These are phyloP conservation scores for Nibea coibor DNA, from an alignment of 2,113 vertebrate species.

Conservation along the genomic window DNA sequence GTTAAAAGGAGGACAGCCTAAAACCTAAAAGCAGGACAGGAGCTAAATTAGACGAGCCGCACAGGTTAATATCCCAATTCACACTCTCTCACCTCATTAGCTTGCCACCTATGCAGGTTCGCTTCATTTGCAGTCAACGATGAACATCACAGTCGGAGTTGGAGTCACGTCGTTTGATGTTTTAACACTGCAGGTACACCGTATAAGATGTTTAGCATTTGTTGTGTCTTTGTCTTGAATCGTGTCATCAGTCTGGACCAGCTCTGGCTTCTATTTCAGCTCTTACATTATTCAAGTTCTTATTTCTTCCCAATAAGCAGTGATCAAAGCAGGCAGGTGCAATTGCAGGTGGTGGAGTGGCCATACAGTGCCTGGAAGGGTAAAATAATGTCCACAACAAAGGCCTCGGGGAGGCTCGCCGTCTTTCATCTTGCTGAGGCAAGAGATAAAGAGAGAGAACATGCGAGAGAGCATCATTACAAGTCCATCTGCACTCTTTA, in stretches of 20 bases:
- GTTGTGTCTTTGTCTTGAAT: too few relatives aligned
- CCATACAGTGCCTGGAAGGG: constrained; percentile 8
- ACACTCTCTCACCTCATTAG: too few relatives aligned
- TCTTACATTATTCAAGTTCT: constrained; percentile 29
- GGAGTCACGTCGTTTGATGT: too few relatives aligned
- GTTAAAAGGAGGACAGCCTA: too few relatives aligned
- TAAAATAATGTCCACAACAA: constrained; percentile 67
- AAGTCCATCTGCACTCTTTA: constrained; percentile 75
- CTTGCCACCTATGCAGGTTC: too few relatives aligned
- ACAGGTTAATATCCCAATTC: too few relatives aligned
- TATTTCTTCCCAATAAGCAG: constrained; percentile 42
- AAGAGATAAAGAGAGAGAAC: constrained; percentile 52
- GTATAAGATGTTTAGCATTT: too few relatives aligned
- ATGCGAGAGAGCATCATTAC: constrained; percentile 71
- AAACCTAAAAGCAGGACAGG: too few relatives aligned
- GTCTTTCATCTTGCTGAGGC: constrained; percentile 70
- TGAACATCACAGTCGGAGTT: too few relatives aligned
- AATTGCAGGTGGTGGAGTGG: constrained; percentile 61
- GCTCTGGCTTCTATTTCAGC: neutral
- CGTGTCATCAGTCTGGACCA: neutral
- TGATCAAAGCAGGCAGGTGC: constrained; percentile 71
- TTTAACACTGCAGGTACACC: too few relatives aligned
- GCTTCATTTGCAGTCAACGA: too few relatives aligned
- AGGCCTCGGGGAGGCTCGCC: constrained; percentile 39
- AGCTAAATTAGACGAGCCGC: too few relatives aligned